Percentiles rank a stretch among this genome's conserved stretches.
Conservation (phyloP, 2,113 vertebrate genomes). For the Heptranchias perlo region DNA sequence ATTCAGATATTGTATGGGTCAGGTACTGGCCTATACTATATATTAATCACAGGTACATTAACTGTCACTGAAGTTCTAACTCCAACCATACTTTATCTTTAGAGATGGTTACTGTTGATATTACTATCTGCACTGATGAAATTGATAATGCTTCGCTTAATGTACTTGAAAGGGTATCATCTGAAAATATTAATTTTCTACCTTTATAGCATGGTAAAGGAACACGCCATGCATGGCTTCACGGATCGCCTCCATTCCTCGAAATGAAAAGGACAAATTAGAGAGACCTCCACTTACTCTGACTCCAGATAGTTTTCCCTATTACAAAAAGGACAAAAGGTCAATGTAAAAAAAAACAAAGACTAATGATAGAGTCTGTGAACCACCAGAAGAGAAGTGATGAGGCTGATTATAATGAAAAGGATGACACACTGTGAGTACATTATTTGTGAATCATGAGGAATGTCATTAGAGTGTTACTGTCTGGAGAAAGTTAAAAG, state of each 20-base stretch:
- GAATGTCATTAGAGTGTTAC: no score
- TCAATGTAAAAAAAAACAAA: neutral
- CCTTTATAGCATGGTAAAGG: conserved; percentile 85
- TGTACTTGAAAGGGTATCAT: neutral
- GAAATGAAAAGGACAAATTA: conserved; percentile 94
- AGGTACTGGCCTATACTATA: neutral
- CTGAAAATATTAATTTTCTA: conserved; percentile 39
- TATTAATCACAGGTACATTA: neutral
- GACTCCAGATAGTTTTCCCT: conserved; percentile 80
- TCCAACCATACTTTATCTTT: neutral
- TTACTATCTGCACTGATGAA: neutral
- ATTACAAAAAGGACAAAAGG: neutral
- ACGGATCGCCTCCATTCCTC: conserved; percentile 91
- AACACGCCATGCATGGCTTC: conserved; percentile 95
- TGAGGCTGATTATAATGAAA: neutral
- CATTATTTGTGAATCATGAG: neutral
- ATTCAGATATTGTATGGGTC: neutral
- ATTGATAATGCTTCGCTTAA: no score
- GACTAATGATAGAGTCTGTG: neutral
- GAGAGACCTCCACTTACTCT: conserved; percentile 90
- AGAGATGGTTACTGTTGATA: neutral
- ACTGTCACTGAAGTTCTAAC: neutral
- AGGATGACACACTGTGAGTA: neutral
- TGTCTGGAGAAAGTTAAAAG: no score
- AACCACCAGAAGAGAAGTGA: neutral